Evolutionary conservation across 2,113 vertebrate species (phyloP), one percentile per base, ranked within the genome.

Genomic region (Saccopteryx bilineata): DNA sequence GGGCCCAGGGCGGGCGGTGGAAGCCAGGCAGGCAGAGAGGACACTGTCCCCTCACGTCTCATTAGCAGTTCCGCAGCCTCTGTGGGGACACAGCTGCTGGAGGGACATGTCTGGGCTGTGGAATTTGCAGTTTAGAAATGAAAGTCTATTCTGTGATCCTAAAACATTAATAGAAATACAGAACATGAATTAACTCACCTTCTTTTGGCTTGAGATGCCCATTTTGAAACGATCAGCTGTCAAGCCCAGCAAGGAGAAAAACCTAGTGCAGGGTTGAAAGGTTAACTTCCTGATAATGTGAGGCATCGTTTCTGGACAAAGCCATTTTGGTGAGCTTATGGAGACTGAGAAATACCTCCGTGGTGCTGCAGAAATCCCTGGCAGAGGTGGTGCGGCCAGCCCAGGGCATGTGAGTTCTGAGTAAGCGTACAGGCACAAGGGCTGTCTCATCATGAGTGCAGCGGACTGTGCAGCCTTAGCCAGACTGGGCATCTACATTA

Each of bases 401-500:
- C 17, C 18, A 23, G 93, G 23, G 19, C 33, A 7, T 0, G 33
- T 3, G 33, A 1, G 52, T 28, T 85, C 1, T 39, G 76, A 82
- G 2, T 8, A 15, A 61, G 48, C 8, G 7, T 31, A 19, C 8
- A 19, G 63, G 69, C 10, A 4, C 2, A 9, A 0, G 58, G 31
- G 9, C 39, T 17, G 24, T 33, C 15, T 33, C 48, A 4, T 10
- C 39, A 1, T 1, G 58, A 61, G 61, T 68, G 50, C 12, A 2
- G 83, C 21, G 31, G 24, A 12, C 60, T 1, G 66, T 54, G 56
- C 31, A 2, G 33, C 78, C 65, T 63, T 15, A 17, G 9, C 28
- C 21, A 19, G 84, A 5, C 1, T 0, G 5, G 10, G 6, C 33
- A 2, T 1, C 21, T 2, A 3, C 46, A 8, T 9, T 33, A 14